Evolutionary conservation across 1,140 invertebrate genomes (phyloP), one percentile per base, ranked within the genome.

Genomic region (Ceratosolen fusciceps): DNA sequence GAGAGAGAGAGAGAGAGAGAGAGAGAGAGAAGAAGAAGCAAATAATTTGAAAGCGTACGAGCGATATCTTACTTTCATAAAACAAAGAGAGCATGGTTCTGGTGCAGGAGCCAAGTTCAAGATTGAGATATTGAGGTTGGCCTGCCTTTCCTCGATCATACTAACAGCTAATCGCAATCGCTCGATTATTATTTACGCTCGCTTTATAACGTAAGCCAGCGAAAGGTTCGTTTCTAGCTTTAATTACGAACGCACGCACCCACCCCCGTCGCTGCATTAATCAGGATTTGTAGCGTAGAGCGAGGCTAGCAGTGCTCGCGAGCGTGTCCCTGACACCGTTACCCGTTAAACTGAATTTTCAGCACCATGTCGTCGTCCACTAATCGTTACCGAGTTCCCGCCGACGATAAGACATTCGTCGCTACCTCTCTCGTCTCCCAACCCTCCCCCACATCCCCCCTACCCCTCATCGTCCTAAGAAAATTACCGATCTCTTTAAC

Each of bases 281-380:
- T 5, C 5, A 26, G 24, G 19, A 14, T 9, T 58, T 10, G n/a
- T 14, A 43, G 39, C 47, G 24, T 14, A 43, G 39, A 65, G 24
- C 26, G 21, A 29, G 7, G 29, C 8, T 26, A 8, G 19, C 24
- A 14, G 21, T 24, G n/a, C n/a, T 54, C 26, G 47, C n/a, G 19
- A 29, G n/a, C 65, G 31, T 39, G 81, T 82, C 81, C 81, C 74
- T 82, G 81, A 82, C 81, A 82, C 81, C 77, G 49, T 80, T 82
- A 79, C 81, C 77, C 39, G 77, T 54, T 80, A 77, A 74, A 80
- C 74, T 74, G 58, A 77, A 82, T 77, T 82, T 82, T 82, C 81
- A 76, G 67, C 79, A 74, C 79, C 81, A 60, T 72, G 77, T 80
- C 56, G 37, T 7, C 29, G 21, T n/a, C n/a, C 31, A 43, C 62